Percentiles rank a stretch among this genome's conserved stretches.
Conservation (phyloP, 2,113 vertebrate species). For the Cygnus buccinator region DNA sequence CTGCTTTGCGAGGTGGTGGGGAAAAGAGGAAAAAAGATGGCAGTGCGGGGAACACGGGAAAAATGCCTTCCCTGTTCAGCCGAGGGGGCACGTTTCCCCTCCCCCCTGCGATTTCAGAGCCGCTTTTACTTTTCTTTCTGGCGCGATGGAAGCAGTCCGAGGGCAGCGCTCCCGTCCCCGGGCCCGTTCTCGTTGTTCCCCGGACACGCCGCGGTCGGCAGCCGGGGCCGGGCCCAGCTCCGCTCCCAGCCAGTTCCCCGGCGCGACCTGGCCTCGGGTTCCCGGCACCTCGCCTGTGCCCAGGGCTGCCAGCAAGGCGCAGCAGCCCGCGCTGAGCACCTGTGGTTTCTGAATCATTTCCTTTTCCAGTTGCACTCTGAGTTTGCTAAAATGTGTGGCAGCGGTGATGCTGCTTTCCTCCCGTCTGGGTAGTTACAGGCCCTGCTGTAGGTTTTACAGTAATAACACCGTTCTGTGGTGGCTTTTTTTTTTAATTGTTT, state of each 20-base stretch:
- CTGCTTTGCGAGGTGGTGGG: neutral
- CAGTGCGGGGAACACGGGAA: neutral
- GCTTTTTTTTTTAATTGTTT: neutral
- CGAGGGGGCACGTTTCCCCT: neutral
- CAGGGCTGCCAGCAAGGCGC: neutral
- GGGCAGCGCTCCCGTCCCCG: neutral
- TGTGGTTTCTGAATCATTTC: constrained; percentile 73
- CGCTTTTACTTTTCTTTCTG: constrained; percentile 18
- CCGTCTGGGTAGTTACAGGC: neutral
- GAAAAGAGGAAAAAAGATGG: neutral
- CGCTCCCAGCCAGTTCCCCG: neutral
- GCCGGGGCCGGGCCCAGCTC: neutral
- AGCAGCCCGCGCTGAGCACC: constrained; percentile 33
- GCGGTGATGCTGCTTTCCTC: constrained; percentile 14
- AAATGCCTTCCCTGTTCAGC: neutral
- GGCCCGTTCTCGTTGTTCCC: neutral
- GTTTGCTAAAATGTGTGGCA: constrained; percentile 13
- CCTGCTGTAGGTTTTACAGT: neutral
- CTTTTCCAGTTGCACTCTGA: constrained; percentile 30
- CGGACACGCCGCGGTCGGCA: neutral
- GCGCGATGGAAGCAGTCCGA: neutral
- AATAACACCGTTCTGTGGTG: neutral
- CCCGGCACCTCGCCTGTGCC: neutral
- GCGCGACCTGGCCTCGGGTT: neutral
- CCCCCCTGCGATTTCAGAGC: accelerated